These are phyloP conservation scores for Karalla daura DNA, from an alignment of 2,797 vertebrate species.

Conservation along the genomic window DNA sequence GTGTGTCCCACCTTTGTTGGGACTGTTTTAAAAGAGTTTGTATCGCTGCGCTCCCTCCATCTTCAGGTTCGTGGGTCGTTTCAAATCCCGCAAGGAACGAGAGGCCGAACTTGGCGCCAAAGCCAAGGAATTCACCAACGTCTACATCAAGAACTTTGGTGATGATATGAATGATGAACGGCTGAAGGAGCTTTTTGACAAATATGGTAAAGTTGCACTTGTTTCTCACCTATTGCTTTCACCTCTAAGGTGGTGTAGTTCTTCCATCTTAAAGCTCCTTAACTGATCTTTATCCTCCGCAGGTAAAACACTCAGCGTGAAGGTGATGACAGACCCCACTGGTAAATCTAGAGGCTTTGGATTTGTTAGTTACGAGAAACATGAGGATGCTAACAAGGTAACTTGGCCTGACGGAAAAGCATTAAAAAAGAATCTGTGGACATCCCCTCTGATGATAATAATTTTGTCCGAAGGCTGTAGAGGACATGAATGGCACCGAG, in stretches of 20 bases:
- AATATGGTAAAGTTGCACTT: conserved; percentile 88
- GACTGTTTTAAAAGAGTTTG: conserved; percentile 64
- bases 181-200: conserved; percentile 94
- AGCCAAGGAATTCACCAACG: conserved; percentile 99
- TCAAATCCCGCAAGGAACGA: conserved; percentile 97
- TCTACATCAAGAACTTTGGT: conserved; percentile 99
- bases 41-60: conserved; percentile 38
- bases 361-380: conserved; percentile 98
- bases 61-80: conserved; percentile 95
- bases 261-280: neutral
- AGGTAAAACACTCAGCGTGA: conserved; percentile 98
- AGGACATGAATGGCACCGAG: conserved; percentile 98
- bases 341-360: conserved; percentile 99
- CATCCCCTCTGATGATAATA: conserved; percentile 11
- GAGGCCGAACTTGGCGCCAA: conserved; percentile 98
- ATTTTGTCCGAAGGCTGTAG: conserved; percentile 88
- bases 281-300: conserved; percentile 51
- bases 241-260: neutral
- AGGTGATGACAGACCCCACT: conserved; percentile 96
- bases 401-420: neutral
- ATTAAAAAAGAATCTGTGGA: neutral
- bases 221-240: neutral
- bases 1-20: conserved; percentile 23
- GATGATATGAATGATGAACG: conserved; percentile 95
- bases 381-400: conserved; percentile 98